Base-by-base conservation (phyloP, 1,140 invertebrate genomes). In the Drosophila orosa region DNA sequence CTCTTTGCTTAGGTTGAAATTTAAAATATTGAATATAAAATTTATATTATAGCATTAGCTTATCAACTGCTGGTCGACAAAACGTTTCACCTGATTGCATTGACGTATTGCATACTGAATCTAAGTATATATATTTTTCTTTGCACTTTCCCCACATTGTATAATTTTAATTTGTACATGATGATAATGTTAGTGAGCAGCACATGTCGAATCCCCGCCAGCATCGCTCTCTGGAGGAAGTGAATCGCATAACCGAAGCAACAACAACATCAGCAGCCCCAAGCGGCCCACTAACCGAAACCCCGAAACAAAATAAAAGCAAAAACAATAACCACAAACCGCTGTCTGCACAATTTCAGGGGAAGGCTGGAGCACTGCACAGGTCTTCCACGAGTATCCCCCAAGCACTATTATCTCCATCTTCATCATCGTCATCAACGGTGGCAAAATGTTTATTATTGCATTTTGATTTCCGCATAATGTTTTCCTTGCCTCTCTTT, bases 391-490 rank as follows among this genome's bases (percentile, higher is more conserved):
- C 33, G 68, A 50, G 40, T 44, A 40, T 55, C 61, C 65, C 55
- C 54, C 60, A 33, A 63, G 62, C 66, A 59, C 45, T 37, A 63
- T 78, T 63, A 87, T 86, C 40, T 58, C 33, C 48, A 69, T 73
- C 60, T 73, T 69, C 80, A 79, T 73, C 68, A 76, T 63, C 50
- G 44, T 47, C 58, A 52, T 48, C 55, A 66, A 61, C 60, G 59
- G 42, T 33, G 62, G 65, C 47, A 22, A 65, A 78, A 74, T 85
- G 79, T 79, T 86, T 87, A 87, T 79, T 86, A 87, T 86, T 86
- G 78, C 78, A 86, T 86, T 86, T 86, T 82, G 66, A 86, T 87
- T 86, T 86, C 83, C 83, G 83, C 79, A 83, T 79, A 72, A 75
- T 66, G 69, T 59, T 62, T 66, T 68, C 37, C 44, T 55, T 78